Evolutionary conservation across 2,888 invertebrate species (phyloP).

Genomic region (Apodemia hepburni): DNA sequence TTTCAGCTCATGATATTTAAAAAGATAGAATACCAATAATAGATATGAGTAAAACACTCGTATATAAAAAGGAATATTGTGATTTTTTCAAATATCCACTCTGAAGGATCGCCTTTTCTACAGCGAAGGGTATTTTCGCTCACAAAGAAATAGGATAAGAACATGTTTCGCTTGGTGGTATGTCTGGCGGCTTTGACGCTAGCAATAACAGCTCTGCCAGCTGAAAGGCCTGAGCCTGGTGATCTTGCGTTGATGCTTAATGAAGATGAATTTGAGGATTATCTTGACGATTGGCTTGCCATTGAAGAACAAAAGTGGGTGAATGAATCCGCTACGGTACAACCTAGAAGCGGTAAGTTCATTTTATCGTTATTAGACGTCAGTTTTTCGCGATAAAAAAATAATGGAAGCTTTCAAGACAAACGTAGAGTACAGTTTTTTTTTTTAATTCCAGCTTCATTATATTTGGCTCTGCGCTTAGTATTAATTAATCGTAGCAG

Average conservation of each 20-base stretch:
- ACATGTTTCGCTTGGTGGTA: slow-evolving; percentile 30
- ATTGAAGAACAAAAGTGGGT: slow-evolving; percentile 45
- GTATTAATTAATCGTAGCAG: too few relatives aligned
- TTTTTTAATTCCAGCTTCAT: too few relatives aligned
- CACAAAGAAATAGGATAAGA: neutral
- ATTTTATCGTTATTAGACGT: neutral
- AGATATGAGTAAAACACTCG: neutral
- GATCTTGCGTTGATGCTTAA: slow-evolving; percentile 53
- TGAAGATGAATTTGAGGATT: slow-evolving; percentile 72
- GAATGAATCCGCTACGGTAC: slow-evolving; percentile 38
- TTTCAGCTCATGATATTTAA: slow-evolving; percentile 6
- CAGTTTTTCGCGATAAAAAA: too few relatives aligned
- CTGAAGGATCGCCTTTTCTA: neutral
- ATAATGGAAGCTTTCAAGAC: too few relatives aligned
- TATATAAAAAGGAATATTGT: slow-evolving; percentile 12
- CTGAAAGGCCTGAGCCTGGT: slow-evolving; percentile 51
- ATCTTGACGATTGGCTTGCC: slow-evolving; percentile 62
- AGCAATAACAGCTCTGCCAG: slow-evolving; percentile 37
- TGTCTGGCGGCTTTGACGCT: slow-evolving; percentile 37
- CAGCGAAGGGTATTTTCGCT: neutral
- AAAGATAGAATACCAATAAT: slow-evolving; percentile 7
- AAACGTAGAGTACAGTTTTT: too few relatives aligned
- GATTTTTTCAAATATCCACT: neutral
- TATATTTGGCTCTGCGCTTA: too few relatives aligned
- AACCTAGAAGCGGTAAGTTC: slow-evolving; percentile 47